These are phyloP conservation scores for Eueides isabella DNA, from an alignment of 1,140 invertebrate genomes.

Conservation along the genomic window DNA sequence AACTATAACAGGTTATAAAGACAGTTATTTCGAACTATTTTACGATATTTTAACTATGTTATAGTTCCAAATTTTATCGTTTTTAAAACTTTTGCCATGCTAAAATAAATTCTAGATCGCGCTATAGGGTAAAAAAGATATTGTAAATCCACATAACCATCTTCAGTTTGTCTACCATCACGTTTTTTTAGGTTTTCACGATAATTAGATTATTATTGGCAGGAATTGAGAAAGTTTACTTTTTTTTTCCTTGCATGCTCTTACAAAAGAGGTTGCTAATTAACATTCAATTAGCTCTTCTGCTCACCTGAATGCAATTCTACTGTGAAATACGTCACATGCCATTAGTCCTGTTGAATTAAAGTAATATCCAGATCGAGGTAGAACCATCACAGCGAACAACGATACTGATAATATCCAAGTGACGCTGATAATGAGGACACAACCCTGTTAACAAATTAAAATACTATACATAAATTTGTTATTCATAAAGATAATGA, in stretches of 20 bases:
- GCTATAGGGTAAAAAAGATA: no score
- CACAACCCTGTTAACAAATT: conserved; percentile 86
- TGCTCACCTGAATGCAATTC: conserved; percentile 85
- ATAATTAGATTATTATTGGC: no score
- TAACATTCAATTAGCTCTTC: background rate
- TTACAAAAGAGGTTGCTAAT: background rate
- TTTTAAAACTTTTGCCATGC: no score
- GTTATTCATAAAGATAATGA: background rate
- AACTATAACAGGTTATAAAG: no score
- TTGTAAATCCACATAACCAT: no score
- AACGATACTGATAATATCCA: conserved; percentile 91
- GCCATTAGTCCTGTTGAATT: conserved; percentile 91
- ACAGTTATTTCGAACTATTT: no score
- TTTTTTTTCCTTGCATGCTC: background rate
- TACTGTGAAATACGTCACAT: conserved; percentile 92
- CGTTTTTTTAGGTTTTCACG: background rate
- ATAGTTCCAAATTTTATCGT: no score
- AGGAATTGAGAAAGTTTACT: background rate
- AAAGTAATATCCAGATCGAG: conserved; percentile 92
- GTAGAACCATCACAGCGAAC: conserved; percentile 90
- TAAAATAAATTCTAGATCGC: no score
- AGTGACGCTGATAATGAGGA: conserved; percentile 90
- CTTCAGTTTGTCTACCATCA: no score
- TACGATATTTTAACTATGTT: no score
- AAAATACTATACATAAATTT: background rate